Evolutionary conservation across 2,888 invertebrate genomes (phyloP).

Genomic region (Oligia strigilis): DNA sequence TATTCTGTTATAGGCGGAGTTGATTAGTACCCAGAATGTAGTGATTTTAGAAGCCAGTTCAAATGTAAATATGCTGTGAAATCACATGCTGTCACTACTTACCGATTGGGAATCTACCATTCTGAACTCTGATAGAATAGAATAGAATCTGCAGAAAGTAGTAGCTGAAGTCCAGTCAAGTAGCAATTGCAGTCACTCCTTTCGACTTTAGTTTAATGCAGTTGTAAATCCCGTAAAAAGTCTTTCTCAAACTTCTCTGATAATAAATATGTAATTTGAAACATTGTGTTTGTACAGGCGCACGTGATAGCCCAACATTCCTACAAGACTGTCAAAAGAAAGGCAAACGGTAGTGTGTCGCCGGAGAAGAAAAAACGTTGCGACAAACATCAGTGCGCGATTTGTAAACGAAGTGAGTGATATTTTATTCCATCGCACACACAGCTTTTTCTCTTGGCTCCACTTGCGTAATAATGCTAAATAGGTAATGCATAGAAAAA

Average conservation of each 20-base stretch:
- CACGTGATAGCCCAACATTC: constrained; percentile 87
- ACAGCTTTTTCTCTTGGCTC: not conserved
- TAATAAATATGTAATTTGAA: not conserved
- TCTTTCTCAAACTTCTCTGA: not conserved
- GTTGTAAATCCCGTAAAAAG: no score
- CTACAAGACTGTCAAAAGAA: constrained; percentile 82
- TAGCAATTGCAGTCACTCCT: not conserved
- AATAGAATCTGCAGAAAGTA: not conserved
- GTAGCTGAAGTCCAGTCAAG: not conserved
- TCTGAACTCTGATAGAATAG: not conserved
- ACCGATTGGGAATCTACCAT: not conserved
- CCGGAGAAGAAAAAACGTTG: constrained; percentile 70
- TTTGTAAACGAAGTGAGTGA: constrained; percentile 84
- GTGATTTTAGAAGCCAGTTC: not conserved
- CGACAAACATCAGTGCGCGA: constrained; percentile 74
- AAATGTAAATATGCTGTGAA: not conserved
- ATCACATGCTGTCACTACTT: not conserved
- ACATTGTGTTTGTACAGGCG: constrained; percentile 72
- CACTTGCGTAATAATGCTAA: not conserved
- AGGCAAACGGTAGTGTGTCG: constrained; percentile 66
- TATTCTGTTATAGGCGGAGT: not conserved
- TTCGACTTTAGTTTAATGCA: no score
- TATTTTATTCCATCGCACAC: not conserved
- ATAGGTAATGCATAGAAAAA: not conserved
- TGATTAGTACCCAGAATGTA: not conserved